Percentiles rank a stretch among this genome's conserved stretches.
These are phyloP conservation scores for Suncus etruscus DNA, from an alignment of 2,113 vertebrate species.

Conservation along the genomic window DNA sequence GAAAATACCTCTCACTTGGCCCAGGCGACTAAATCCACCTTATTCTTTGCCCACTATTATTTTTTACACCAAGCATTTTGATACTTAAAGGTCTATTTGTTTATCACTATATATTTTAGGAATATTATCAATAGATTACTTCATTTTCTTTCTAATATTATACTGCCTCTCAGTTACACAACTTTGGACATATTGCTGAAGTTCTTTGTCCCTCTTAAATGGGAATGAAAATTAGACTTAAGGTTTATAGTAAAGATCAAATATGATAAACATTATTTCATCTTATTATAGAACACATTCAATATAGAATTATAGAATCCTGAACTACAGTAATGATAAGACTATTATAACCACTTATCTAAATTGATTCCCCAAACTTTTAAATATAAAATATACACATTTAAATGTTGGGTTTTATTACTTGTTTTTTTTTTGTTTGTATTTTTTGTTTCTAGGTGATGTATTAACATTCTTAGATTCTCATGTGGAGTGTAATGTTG, in stretches of 20 bases:
- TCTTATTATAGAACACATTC: background rate
- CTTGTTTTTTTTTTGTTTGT: background rate
- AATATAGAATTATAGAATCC: background rate
- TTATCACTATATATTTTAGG: background rate
- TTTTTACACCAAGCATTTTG: conserved; percentile 20
- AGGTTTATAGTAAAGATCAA: background rate
- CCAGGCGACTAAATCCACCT: background rate
- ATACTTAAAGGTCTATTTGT: background rate
- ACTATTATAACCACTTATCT: background rate
- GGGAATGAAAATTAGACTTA: background rate
- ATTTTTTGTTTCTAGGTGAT: conserved; percentile 87
- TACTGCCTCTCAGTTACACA: background rate
- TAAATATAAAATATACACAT: background rate
- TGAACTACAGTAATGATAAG: too few species aligned
- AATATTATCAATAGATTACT: background rate
- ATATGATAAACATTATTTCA: background rate
- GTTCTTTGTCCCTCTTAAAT: conserved; percentile 19
- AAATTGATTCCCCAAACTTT: background rate
- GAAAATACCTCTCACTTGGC: background rate
- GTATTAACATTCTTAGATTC: conserved; percentile 98
- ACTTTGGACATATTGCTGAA: background rate
- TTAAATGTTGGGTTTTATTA: background rate
- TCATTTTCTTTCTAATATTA: background rate
- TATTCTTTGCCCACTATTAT: background rate
- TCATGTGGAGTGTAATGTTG: conserved; percentile 97